phyloP scores from a whole-genome alignment of 2,113 vertebrate species.

The Notarius lentiginosus region DNA sequence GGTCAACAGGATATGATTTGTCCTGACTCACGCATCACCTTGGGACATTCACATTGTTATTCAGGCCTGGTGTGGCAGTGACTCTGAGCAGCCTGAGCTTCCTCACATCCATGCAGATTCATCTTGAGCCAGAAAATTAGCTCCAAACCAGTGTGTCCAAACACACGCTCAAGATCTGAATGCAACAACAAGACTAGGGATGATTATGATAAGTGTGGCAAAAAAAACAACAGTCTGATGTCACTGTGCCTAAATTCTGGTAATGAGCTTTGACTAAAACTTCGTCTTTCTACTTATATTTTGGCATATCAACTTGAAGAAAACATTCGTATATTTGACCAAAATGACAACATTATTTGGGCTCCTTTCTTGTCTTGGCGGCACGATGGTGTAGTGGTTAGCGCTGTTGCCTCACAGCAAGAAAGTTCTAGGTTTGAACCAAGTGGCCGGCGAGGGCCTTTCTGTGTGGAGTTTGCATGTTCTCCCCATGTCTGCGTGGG shows the following conservation, averaged over 20 bases:
- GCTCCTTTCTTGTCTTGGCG: background rate
- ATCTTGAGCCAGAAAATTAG: background rate
- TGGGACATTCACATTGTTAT: conserved; percentile 52
- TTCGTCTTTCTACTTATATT: background rate
- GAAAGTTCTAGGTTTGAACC: too few relatives aligned
- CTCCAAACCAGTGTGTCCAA: background rate
- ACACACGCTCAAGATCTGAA: background rate
- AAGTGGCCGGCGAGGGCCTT: too few relatives aligned
- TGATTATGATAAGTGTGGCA: background rate
- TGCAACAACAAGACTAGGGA: background rate
- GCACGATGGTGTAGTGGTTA: too few relatives aligned
- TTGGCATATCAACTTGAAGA: background rate
- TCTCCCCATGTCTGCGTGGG: too few relatives aligned
- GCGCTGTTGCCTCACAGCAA: too few relatives aligned
- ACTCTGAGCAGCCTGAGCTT: conserved; percentile 13
- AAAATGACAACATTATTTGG: background rate
- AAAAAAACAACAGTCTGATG: background rate
- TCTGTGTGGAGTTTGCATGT: too few relatives aligned
- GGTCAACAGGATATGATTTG: conserved; percentile 78
- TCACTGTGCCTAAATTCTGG: background rate
- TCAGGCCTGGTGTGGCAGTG: conserved; percentile 43
- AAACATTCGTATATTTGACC: background rate
- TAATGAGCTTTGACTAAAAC: background rate
- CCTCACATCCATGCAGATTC: conserved; percentile 43
- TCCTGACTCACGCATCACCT: conserved; percentile 59